Evolutionary conservation across 2,797 vertebrate genomes (phyloP), one percentile per base, ranked within the genome.

Genomic region (Myripristis murdjan): DNA sequence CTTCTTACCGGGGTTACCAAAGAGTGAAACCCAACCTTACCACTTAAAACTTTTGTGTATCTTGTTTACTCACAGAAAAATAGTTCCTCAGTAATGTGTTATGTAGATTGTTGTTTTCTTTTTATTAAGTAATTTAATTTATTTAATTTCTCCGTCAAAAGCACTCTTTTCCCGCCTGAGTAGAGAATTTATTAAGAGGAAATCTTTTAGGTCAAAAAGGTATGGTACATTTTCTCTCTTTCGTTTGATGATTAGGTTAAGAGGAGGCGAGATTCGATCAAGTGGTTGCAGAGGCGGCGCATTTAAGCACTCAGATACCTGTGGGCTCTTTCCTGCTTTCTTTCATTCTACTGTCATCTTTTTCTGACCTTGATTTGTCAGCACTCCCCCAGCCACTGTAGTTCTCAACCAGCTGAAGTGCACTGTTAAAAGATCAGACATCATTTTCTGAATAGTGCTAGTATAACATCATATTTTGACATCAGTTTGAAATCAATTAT

Each of bases 201-300:
- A 64, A 56, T 22, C 14, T 23, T 7, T 28, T 16, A 15, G 59
- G 20, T 73, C 52, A 55, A 33, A 28, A 14, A 12, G 43, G 16
- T 33, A 26, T 54, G 53, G 49, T 11, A 10, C 16, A 6, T 43
- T 5, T 18, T 46, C 35, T 64, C 23, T 57, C 18, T 44, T 22
- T 3, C 10, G 3, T n/a, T 10, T 55, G 74, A 63, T 72, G 57
- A 82, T 85, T 66, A 73, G 56, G 59, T 12, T 2, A 44, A 73
- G 70, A 72, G 52, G 72, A 12, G 51, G 28, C 51, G 51, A 72
- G 72, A 78, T 60, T 67, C 62, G 61, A 81, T 73, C 61, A 58
- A 69, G 64, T 44, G 61, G 33, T 56, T 65, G 68, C 51, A 26
- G 51, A 62, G 63, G 28, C 23, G 6, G 64, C 23, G 35, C 52